Conservation (phyloP, 2,797 vertebrate species). For the Argya squamiceps region DNA sequence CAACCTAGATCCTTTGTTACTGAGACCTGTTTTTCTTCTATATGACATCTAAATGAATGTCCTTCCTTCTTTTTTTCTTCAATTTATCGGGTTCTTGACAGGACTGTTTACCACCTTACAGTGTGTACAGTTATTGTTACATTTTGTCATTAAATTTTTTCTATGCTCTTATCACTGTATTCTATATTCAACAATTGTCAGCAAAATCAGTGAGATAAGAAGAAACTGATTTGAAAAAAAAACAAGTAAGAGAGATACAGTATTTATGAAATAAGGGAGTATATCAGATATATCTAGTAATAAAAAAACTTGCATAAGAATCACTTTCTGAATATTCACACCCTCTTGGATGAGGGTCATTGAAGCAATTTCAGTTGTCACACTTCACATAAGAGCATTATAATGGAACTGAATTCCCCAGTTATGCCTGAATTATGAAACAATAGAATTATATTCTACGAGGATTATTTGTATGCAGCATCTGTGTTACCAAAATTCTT, state of each 20-base stretch:
- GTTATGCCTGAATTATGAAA: neutral
- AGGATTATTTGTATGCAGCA: neutral
- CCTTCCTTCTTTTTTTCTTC: neutral
- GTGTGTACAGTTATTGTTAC: neutral
- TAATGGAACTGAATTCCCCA: neutral
- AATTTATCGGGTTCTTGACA: neutral
- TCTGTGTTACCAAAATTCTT: neutral
- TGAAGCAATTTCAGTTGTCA: slow-evolving; percentile 3
- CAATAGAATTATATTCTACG: neutral
- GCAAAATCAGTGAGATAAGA: neutral
- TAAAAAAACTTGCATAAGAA: neutral
- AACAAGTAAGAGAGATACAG: neutral
- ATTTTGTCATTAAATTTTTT: neutral
- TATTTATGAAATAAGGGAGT: neutral
- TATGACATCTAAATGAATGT: neutral
- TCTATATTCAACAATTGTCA: neutral
- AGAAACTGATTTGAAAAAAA: neutral
- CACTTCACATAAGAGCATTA: neutral
- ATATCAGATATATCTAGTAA: neutral
- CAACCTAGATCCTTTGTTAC: neutral
- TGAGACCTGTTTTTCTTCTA: neutral
- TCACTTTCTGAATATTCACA: neutral
- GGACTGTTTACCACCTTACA: neutral
- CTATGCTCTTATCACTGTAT: neutral
- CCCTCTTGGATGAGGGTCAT: neutral